Percentiles rank a stretch among this genome's conserved stretches.
phyloP scores from a whole-genome alignment of 2,888 invertebrate species.

The Epirrita christyi region DNA sequence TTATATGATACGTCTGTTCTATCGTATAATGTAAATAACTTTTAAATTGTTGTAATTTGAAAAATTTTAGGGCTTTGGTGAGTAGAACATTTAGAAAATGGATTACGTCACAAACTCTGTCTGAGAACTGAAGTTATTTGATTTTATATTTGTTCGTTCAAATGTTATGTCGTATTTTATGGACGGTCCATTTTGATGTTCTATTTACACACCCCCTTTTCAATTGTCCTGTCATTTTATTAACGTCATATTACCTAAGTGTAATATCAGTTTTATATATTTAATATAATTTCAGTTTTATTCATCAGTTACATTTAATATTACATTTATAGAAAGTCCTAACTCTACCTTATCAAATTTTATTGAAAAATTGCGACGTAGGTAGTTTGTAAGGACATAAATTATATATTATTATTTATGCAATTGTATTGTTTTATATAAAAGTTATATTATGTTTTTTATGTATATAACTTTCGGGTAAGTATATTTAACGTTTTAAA shows the following conservation, averaged over 20 bases:
- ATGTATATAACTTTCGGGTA: not conserved
- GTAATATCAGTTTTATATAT: too few relatives aligned
- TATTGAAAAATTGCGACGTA: conserved; percentile 24
- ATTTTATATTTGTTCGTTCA: not conserved
- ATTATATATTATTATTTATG: not conserved
- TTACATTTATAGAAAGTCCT: not conserved
- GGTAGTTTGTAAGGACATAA: conserved; percentile 15
- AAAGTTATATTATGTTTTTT: not conserved
- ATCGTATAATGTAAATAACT: conserved; percentile 24
- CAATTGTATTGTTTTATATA: not conserved
- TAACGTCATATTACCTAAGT: not conserved
- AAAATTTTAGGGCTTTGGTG: not conserved
- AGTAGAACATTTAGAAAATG: not conserved
- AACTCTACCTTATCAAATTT: conserved; percentile 28
- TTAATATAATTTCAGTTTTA: not conserved
- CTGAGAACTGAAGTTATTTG: conserved; percentile 7
- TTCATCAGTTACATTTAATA: not conserved
- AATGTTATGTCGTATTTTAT: not conserved
- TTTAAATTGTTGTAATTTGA: conserved; percentile 7
- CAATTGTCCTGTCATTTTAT: not conserved
- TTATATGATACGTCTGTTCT: conserved; percentile 29
- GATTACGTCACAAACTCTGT: too few relatives aligned
- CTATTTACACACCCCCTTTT: conserved; percentile 4
- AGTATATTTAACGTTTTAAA: conserved; percentile 19
- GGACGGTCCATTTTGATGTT: conserved; percentile 2